These are phyloP conservation scores for Anser brachyrhynchus DNA, from an alignment of 2,113 vertebrate species.

Conservation along the genomic window DNA sequence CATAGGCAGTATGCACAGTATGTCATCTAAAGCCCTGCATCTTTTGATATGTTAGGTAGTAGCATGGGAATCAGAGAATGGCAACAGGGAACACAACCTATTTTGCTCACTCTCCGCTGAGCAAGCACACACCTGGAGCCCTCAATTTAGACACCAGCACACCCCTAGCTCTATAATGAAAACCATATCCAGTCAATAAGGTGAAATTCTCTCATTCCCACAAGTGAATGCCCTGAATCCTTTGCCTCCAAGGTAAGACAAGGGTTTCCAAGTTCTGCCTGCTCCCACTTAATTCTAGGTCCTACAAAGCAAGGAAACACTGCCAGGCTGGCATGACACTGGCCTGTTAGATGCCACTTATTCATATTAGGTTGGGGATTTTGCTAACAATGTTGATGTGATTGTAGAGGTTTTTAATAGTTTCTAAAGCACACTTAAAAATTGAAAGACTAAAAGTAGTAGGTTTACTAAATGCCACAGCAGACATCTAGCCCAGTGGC, in stretches of 20 bases:
- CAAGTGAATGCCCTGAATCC: not conserved
- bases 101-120: not conserved
- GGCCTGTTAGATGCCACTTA: not conserved
- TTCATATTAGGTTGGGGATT: not conserved
- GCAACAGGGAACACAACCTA: not conserved
- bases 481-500: not conserved
- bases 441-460: not conserved
- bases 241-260: not conserved
- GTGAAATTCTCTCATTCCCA: not conserved
- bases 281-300: not conserved
- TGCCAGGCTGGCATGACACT: not conserved
- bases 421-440: not conserved
- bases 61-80: not conserved
- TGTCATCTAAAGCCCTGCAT: not conserved
- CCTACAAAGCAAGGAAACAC: not conserved
- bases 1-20: not conserved
- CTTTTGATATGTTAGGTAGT: not conserved
- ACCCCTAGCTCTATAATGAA: not conserved
- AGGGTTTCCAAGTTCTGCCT: not conserved
- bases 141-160: not conserved
- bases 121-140: not conserved
- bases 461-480: not conserved
- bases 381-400: not conserved
- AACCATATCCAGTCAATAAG: not conserved
- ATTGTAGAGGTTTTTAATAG: not conserved